Conservation (phyloP, 2,797 vertebrate species). For the Falco columbarius region DNA sequence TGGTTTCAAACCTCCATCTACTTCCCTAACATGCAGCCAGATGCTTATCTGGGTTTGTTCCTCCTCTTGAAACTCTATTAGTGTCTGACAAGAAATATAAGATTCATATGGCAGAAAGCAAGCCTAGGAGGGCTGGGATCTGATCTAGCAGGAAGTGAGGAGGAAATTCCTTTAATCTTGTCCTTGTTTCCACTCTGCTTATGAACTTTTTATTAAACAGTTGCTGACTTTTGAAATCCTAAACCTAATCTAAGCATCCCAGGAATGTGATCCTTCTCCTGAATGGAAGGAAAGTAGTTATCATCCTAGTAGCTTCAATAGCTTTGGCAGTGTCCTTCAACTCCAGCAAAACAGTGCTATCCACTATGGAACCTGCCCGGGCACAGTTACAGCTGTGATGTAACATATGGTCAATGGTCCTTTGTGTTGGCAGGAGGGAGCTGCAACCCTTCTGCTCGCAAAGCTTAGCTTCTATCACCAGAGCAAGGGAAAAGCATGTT, state of each 20-base stretch:
- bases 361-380: accelerated
- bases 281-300: not conserved
- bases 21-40: not conserved
- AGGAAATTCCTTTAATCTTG: slow-evolving; percentile 62
- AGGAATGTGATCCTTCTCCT: not conserved
- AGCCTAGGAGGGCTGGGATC: not conserved
- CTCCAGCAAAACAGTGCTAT: too few relatives aligned
- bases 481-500: accelerated
- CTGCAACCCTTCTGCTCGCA: not conserved
- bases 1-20: not conserved
- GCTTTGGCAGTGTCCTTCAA: not conserved
- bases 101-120: slow-evolving; percentile 26
- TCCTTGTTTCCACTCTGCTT: slow-evolving; percentile 50
- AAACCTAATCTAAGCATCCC: slow-evolving; percentile 1
- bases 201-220: slow-evolving; percentile 36
- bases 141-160: slow-evolving; percentile 28
- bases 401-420: too few relatives aligned
- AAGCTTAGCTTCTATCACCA: not conserved
- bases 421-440: not conserved
- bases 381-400: not conserved
- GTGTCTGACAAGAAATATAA: slow-evolving; percentile 30
- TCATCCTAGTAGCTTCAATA: not conserved
- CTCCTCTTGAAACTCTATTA: not conserved
- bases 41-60: slow-evolving; percentile 32
- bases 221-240: slow-evolving; percentile 34